Percentiles rank a stretch among this genome's conserved stretches.
These are phyloP conservation scores for Glandiceps talaboti DNA, from an alignment of 53 echinoderm and acorn worm genomes.

Conservation along the genomic window DNA sequence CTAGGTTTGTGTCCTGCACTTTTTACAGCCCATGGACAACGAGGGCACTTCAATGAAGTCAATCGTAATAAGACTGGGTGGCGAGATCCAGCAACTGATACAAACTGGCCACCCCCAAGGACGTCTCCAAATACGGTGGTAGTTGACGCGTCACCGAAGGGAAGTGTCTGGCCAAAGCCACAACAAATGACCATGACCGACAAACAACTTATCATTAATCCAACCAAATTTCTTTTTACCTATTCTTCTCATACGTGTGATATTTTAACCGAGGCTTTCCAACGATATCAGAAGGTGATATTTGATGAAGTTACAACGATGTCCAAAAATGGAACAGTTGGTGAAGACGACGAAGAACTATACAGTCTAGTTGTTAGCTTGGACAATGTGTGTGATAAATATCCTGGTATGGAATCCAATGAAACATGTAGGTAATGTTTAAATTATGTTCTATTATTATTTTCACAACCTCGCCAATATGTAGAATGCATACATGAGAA, in stretches of 20 bases:
- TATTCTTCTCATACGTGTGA: not conserved
- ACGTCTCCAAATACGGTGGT: too few species aligned
- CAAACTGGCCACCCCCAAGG: too few species aligned
- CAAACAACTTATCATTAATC: not conserved
- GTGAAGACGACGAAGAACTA: not conserved
- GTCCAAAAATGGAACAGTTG: not conserved
- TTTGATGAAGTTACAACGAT: not conserved
- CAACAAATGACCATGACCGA: not conserved
- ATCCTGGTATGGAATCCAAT: not conserved
- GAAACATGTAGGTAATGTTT: not conserved
- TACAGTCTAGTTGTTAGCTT: not conserved
- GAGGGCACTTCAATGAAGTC: too few species aligned
- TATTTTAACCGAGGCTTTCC: not conserved
- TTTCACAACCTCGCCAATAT: too few species aligned
- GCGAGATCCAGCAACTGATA: too few species aligned
- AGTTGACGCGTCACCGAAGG: not conserved
- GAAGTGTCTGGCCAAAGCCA: not conserved
- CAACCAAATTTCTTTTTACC: not conserved
- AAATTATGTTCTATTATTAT: not conserved
- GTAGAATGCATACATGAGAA: slow-evolving; percentile 1
- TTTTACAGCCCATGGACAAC: too few species aligned
- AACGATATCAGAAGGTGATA: not conserved
- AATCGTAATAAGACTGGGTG: too few species aligned
- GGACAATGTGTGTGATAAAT: not conserved
- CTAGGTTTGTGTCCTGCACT: too few species aligned